A percentile compares a stretch with the other conserved stretches of the same genome.
Evolutionary conservation across 2,888 invertebrate genomes (phyloP).

Genomic region (Drosophila borealis): DNA sequence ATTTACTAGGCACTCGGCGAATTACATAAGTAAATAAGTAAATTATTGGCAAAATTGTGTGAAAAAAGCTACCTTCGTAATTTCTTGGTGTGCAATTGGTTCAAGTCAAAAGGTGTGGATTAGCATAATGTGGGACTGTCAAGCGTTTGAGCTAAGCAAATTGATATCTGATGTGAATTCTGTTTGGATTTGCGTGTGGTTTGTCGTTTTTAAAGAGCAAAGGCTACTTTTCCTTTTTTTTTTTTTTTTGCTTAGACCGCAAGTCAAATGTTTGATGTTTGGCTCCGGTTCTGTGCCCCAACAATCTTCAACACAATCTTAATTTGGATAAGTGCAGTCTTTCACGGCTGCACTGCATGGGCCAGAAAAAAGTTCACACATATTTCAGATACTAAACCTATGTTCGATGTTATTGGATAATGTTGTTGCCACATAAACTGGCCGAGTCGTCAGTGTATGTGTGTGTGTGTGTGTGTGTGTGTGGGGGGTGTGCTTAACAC

Average conservation of each 20-base stretch:
- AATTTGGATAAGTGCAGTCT: conserved; percentile 73
- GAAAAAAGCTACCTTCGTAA: background rate
- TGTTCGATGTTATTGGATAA: conserved; percentile 61
- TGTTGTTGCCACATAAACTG: conserved; percentile 60
- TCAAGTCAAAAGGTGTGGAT: background rate
- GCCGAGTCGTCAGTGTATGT: conserved; percentile 4
- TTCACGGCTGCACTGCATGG: conserved; percentile 45
- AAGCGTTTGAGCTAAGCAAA: background rate
- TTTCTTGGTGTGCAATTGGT: background rate
- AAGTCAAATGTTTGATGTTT: conserved; percentile 50
- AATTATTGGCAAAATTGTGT: too few relatives aligned
- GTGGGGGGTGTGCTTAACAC: conserved; percentile 69
- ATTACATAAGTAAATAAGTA: too few relatives aligned
- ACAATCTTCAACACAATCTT: conserved; percentile 60
- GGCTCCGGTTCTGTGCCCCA: conserved; percentile 9
- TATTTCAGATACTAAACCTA: conserved; percentile 56
- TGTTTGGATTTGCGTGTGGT: conserved; percentile 1
- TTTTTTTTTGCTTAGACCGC: conserved; percentile 7
- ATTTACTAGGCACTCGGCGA: too few relatives aligned
- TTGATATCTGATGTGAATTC: background rate
- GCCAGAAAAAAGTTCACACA: conserved; percentile 46
- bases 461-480: conserved; percentile 21
- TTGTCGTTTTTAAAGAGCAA: conserved; percentile 7
- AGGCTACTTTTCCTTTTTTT: conserved; percentile 18
- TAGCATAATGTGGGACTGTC: background rate